Evolutionary conservation across 1,140 invertebrate species (phyloP), one percentile per base, ranked within the genome.

Genomic region (Bombus picipes): DNA sequence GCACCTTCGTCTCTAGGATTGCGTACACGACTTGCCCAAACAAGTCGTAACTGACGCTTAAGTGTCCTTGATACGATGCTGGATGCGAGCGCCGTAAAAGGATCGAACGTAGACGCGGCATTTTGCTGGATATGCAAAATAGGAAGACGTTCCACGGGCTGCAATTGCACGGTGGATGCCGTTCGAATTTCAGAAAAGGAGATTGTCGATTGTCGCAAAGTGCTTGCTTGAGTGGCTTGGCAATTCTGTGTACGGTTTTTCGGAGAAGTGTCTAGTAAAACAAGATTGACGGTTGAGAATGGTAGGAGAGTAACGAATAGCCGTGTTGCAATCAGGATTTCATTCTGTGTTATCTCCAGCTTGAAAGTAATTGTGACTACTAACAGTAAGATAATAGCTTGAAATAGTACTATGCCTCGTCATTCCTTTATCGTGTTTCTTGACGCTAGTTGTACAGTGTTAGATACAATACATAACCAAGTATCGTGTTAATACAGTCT

Each of bases 1-100:
- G 39, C 82, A 57, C 77, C 57, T 70, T 78, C 41, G 66, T 73
- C 62, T 74, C 86, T 62, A 77, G 53, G 68, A 85, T 89, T 73
- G 12, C 74, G 39, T n/a, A 68, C 57, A 39, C 62, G 25, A 62
- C 78, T 39, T 62, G 71, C 37, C 84, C 80, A 83, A 89, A 87
- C 68, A 81, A 89, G 83, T 73, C 62, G 77, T 70, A 62, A 25
- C 59, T 53, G 65, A 13, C 32, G 32, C 57, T 39, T 62, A 81
- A 72, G 66, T 71, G 76, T 75, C 87, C 57, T 72, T 89, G 77
- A 72, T 73, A 47, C 77, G 39, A 70, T 62, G 72, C 62, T 78
- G 65, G 77, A 75, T 87, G 86, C 41, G 43, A 65, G 25, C 39
- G 41, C 80, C 41, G 32, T 86, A 62, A 84, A 79, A 59, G 83